Percentiles rank a stretch among this genome's conserved stretches.
phyloP scores from a whole-genome alignment of 2,113 vertebrate genomes.

The Jacana jacana region DNA sequence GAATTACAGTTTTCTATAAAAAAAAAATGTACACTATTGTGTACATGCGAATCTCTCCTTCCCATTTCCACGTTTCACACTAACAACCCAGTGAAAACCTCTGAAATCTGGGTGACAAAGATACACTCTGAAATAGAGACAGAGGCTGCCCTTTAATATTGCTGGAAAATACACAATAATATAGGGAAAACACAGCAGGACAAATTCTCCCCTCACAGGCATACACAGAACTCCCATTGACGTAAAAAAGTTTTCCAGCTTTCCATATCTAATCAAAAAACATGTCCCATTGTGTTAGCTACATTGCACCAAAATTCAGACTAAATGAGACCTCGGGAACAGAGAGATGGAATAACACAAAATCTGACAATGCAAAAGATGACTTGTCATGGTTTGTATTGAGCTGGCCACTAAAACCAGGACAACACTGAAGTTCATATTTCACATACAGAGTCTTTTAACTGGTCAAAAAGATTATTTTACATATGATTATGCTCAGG shows the following conservation, averaged over 20 bases:
- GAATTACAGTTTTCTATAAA: not conserved
- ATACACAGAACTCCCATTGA: not conserved
- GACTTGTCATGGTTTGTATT: not conserved
- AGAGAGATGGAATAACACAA: not conserved
- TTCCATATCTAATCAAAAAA: not conserved
- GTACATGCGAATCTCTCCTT: not conserved
- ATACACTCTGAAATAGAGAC: not conserved
- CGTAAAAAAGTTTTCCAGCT: not conserved
- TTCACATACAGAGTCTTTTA: slow-evolving; percentile 33
- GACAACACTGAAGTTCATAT: slow-evolving; percentile 6
- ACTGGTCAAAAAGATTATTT: slow-evolving; percentile 33
- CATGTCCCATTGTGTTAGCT: not conserved
- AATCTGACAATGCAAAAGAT: slow-evolving; percentile 4
- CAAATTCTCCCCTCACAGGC: not conserved
- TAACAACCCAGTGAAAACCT: not conserved
- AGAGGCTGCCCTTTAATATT: not conserved
- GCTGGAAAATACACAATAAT: not conserved
- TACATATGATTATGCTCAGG: not conserved
- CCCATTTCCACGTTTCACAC: not conserved
- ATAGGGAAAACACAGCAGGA: not conserved
- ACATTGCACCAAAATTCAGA: not conserved
- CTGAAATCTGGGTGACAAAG: not conserved
- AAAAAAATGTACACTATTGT: not conserved
- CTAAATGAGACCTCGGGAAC: not conserved
- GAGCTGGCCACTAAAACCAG: not conserved